Conservation (phyloP, 2,888 invertebrate genomes). For the Drosophila formosana region DNA sequence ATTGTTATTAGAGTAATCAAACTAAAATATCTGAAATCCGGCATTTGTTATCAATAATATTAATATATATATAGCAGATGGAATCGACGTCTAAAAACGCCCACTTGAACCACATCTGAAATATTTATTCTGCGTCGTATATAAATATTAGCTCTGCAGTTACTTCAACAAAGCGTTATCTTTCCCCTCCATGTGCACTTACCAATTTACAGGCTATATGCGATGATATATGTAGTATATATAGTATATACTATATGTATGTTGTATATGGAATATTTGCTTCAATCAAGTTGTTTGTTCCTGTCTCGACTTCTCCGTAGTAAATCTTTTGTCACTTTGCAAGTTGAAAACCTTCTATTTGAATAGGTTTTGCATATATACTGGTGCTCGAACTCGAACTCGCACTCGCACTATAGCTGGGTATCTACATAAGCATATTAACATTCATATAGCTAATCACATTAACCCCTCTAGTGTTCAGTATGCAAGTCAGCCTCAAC, state of each 20-base stretch:
- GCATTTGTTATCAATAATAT: not conserved
- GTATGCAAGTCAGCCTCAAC: slow-evolving; percentile 53
- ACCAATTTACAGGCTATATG: slow-evolving; percentile 24
- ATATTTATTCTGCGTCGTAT: slow-evolving; percentile 25
- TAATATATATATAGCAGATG: not conserved
- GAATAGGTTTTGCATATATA: slow-evolving; percentile 2
- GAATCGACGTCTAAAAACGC: slow-evolving; percentile 26
- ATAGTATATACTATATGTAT: slow-evolving; percentile 8
- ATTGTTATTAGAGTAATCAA: not conserved
- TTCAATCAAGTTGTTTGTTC: slow-evolving; percentile 58
- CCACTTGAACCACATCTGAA: slow-evolving; percentile 22
- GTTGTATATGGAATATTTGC: slow-evolving; percentile 26
- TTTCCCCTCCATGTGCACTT: slow-evolving; percentile 31
- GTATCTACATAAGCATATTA: not conserved
- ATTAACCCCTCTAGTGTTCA: slow-evolving; percentile 24
- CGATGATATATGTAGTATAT: slow-evolving; percentile 26
- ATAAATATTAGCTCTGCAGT: slow-evolving; percentile 35
- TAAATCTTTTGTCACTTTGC: slow-evolving; percentile 22
- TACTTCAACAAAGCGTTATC: slow-evolving; percentile 41
- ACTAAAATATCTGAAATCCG: not conserved
- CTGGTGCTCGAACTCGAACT: not conserved
- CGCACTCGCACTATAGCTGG: not conserved
- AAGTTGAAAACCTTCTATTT: slow-evolving; percentile 24
- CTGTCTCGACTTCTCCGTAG: slow-evolving; percentile 12
- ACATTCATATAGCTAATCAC: slow-evolving; percentile 6